Conservation (phyloP, 1,140 invertebrate genomes). For the Leptinotarsa undecemlineata region DNA sequence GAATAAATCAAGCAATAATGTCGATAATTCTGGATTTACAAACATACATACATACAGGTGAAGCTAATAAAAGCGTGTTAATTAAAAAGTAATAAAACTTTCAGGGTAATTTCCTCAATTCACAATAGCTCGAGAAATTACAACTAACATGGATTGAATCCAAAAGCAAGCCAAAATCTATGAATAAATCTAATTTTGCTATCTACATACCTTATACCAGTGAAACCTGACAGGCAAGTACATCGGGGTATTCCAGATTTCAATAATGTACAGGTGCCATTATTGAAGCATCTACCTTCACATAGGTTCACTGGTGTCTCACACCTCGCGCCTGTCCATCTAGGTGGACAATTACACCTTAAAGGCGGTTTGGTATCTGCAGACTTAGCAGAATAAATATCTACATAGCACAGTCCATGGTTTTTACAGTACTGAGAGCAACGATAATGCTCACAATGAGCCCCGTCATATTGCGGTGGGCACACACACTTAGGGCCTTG, state of each 20-base stretch:
- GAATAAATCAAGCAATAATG: too few relatives aligned
- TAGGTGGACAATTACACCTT: slow-evolving; percentile 65
- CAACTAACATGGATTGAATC: too few relatives aligned
- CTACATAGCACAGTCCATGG: slow-evolving; percentile 64
- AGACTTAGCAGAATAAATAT: slow-evolving; percentile 44
- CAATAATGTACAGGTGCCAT: slow-evolving; percentile 59
- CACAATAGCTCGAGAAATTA: too few relatives aligned
- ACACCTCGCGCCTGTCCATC: slow-evolving; percentile 70
- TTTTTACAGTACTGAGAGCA: slow-evolving; percentile 69
- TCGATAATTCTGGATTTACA: too few relatives aligned
- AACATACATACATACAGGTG: too few relatives aligned
- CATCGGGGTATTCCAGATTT: slow-evolving; percentile 57
- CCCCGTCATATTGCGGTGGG: slow-evolving; percentile 63
- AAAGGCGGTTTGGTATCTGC: slow-evolving; percentile 45
- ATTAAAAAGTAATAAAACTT: too few relatives aligned
- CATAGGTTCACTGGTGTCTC: slow-evolving; percentile 62
- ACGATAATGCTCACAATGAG: slow-evolving; percentile 65
- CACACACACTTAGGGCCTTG: slow-evolving; percentile 63
- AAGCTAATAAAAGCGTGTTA: too few relatives aligned
- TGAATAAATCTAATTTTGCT: too few relatives aligned
- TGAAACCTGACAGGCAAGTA: slow-evolving; percentile 61
- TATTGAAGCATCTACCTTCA: slow-evolving; percentile 58
- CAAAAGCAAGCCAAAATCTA: too few relatives aligned
- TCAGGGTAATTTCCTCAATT: too few relatives aligned
- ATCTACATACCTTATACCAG: slow-evolving; percentile 43